Conservation (phyloP, 2,888 invertebrate genomes). For the Clostera curtula region DNA sequence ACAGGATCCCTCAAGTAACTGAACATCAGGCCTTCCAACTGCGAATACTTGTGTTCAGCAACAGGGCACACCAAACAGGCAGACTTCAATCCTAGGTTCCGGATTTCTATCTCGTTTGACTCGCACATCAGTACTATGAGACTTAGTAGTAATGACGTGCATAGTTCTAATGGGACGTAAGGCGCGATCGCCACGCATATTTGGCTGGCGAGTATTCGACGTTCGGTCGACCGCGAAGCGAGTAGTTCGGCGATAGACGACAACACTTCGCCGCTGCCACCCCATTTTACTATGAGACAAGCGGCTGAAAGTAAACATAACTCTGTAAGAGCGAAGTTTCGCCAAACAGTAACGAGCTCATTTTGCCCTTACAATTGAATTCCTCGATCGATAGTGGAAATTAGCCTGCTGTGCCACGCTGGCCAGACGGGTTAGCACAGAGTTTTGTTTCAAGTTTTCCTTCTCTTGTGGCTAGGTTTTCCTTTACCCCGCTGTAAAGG, state of each 20-base stretch:
- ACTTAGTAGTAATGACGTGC: conserved; percentile 63
- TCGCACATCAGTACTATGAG: conserved; percentile 66
- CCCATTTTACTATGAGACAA: conserved; percentile 64
- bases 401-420: too few species aligned
- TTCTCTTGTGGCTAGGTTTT: too few species aligned
- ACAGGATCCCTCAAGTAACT: conserved; percentile 56
- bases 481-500: too few species aligned
- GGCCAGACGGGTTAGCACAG: too few species aligned
- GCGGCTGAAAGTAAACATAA: conserved; percentile 42
- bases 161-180: conserved; percentile 60
- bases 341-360: too few species aligned
- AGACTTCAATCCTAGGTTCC: conserved; percentile 52
- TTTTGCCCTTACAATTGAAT: too few species aligned
- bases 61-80: conserved; percentile 60
- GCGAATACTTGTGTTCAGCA: conserved; percentile 58
- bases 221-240: conserved; percentile 50
- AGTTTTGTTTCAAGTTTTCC: too few species aligned
- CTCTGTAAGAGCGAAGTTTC: neutral
- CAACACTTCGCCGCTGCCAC: conserved; percentile 60
- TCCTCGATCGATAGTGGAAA: too few species aligned
- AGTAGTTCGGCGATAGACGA: conserved; percentile 60
- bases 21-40: conserved; percentile 61
- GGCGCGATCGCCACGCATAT: conserved; percentile 62
- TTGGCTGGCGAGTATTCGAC: conserved; percentile 55
- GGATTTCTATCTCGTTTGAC: conserved; percentile 55